A percentile compares a stretch with the other conserved stretches of the same genome.
These are phyloP conservation scores for Machaerirhynchus nigripectus DNA, from an alignment of 2,113 vertebrate species.

Conservation along the genomic window DNA sequence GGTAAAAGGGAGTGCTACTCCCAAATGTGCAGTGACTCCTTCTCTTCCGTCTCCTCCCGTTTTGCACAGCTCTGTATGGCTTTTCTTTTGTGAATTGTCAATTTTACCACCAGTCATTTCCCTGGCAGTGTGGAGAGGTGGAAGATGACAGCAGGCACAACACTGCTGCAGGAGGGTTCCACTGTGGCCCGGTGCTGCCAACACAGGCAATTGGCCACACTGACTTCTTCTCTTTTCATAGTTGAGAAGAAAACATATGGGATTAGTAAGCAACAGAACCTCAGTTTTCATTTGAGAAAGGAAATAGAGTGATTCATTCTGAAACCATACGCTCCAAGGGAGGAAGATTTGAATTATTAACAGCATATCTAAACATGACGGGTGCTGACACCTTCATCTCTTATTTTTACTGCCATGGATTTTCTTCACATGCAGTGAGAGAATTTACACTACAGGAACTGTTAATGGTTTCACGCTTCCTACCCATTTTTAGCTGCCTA, in stretches of 20 bases:
- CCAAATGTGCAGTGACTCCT: background rate
- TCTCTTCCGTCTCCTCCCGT: background rate
- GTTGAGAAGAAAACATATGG: background rate
- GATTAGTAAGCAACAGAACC: background rate
- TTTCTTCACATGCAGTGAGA: conserved; percentile 46
- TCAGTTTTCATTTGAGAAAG: conserved; percentile 17
- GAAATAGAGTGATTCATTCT: conserved; percentile 28
- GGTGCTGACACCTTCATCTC: conserved; percentile 35
- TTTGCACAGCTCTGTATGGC: background rate
- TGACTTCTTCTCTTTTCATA: background rate
- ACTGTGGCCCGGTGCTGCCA: background rate
- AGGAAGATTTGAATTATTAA: conserved; percentile 34
- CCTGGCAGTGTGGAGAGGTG: background rate
- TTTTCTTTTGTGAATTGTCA: background rate
- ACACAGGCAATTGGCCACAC: background rate
- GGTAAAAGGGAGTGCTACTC: background rate
- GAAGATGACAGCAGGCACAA: background rate
- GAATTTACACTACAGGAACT: conserved; percentile 52
- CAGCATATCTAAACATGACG: background rate
- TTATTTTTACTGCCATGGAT: conserved; percentile 23
- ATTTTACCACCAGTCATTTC: background rate
- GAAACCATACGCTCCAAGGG: background rate
- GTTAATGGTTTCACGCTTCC: conserved; percentile 52
- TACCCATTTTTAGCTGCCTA: conserved; percentile 49
- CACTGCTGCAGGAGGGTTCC: background rate